Evolutionary conservation across 2,888 invertebrate genomes (phyloP), one percentile per base, ranked within the genome.

Genomic region (Platerodrilus igneus): DNA sequence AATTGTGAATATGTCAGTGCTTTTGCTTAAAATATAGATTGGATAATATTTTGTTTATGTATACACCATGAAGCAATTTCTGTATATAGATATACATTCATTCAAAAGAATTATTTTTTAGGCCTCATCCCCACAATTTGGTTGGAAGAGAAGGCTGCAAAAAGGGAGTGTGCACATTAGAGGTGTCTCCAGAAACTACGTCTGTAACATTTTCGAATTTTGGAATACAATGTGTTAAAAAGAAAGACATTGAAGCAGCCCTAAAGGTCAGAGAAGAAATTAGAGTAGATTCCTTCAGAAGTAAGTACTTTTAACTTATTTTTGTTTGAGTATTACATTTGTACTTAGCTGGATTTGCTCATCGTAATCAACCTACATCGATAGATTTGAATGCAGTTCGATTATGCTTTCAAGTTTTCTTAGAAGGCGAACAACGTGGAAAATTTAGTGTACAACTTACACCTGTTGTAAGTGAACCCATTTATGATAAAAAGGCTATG

Each of bases 401-500:
- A 46, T 76, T 96, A 41, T 95, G 94, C 71, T 96, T 96, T 73
- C 95, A 96, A 83, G 94, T 91, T 50, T 94, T 93, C 62, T 73
- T 93, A 45, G 81, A 83, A 65, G 78, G 78, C 19, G 72, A 76
- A 21, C 75, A 76, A 25, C 76, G 77, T 51, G 80, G 80, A 20
- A 82, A 82, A 58, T 86, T 83, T 57, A 82, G 79, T 4, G 70
- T 78, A 19, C 80, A 83, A 1, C 72, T 90, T 17, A 65, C 74
- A 9, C 88, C 95, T 0, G 82, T 91, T 14, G 88, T 91, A 14
- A 93, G 93, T 1, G 88, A 94, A 51, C 81, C 90, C 16, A 94
- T 96, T 57, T 93, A 82, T 69, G 95, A 96, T 69, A 95, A 94
- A 78, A 96, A 96, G 71, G 92, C 95, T 21, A 88, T 92, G 81